Base-by-base conservation (phyloP, 2,888 invertebrate species). In the Diplazon laetatorius region DNA sequence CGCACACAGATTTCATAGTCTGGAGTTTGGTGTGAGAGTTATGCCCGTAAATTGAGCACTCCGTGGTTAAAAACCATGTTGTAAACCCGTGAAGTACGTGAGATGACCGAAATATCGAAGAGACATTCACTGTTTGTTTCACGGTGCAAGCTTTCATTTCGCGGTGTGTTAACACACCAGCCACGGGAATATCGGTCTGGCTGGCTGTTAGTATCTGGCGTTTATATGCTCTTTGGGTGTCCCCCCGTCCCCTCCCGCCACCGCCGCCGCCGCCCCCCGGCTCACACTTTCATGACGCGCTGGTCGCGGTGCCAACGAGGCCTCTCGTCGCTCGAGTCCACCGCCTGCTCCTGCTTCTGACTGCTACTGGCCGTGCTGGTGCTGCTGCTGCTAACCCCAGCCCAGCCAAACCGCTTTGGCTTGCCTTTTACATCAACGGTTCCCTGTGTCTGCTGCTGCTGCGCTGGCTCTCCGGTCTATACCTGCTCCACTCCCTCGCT, bases 341-440 rank as follows among this genome's bases (percentile, higher is more conserved):
- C 62, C 75, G 75, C 39, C 39, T 22, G 16, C 70, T 65, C 55
- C 75, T 66, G 70, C 74, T 68, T 60, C 77, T 63, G 73, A 25
- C 62, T 35, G 69, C 59, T 55, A 8, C 18, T 16, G 46, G 4
- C 30, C n/a, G n/a, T 30, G 52, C 30, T 14, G 52, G n/a, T 52
- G 70, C 62, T 55, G 75, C 78, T 75, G 71, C 48, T 46, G 75
- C 78, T 46, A 72, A 71, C 60, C 44, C 66, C 75, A 75, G 62
- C 48, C 79, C 71, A 68, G 71, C 78, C 71, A 75, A 78, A 78
- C 78, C 78, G 78, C 78, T 79, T 76, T 42, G 73, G 66, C 68
- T 71, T 75, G 78, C 75, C 76, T 79, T 79, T 78, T n/a, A n/a
- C n/a, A n/a, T n/a, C n/a, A n/a, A n/a, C n/a, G n/a, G n/a, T n/a